Conservation (phyloP, 2,113 vertebrate genomes). For the Azemiops feae region DNA sequence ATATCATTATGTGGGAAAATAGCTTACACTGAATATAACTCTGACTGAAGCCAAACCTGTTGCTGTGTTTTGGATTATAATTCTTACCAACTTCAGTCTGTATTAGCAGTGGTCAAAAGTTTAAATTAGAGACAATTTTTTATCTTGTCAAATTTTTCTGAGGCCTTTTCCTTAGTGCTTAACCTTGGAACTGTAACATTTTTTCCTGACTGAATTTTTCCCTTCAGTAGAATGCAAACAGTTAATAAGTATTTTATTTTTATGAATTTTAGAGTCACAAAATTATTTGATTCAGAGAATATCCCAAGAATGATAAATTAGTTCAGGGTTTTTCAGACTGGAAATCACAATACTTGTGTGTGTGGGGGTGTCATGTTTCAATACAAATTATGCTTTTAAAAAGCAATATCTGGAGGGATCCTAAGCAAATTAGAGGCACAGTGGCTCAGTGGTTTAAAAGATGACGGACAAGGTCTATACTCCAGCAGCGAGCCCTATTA, state of each 20-base stretch:
- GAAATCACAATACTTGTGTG: too few relatives aligned
- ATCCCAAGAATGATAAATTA: neutral
- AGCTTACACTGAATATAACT: neutral
- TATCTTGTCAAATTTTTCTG: neutral
- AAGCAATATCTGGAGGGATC: too few relatives aligned
- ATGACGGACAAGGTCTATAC: neutral
- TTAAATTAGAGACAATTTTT: neutral
- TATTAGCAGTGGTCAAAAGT: too few relatives aligned
- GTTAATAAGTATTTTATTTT: neutral
- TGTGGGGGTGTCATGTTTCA: too few relatives aligned
- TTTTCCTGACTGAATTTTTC: neutral
- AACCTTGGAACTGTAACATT: neutral
- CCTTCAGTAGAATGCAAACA: neutral
- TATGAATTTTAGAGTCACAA: neutral
- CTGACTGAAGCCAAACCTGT: neutral
- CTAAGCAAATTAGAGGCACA: too few relatives aligned
- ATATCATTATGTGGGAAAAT: neutral
- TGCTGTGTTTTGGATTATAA: neutral
- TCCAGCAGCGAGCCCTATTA: too few relatives aligned
- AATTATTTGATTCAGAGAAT: neutral
- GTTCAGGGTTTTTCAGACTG: too few relatives aligned
- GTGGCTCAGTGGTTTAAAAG: neutral
- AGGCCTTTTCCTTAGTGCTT: neutral
- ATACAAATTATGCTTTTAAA: too few relatives aligned
- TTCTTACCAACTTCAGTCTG: neutral